Conservation (phyloP, 1,140 invertebrate genomes). For the Eurosta solidaginis region DNA sequence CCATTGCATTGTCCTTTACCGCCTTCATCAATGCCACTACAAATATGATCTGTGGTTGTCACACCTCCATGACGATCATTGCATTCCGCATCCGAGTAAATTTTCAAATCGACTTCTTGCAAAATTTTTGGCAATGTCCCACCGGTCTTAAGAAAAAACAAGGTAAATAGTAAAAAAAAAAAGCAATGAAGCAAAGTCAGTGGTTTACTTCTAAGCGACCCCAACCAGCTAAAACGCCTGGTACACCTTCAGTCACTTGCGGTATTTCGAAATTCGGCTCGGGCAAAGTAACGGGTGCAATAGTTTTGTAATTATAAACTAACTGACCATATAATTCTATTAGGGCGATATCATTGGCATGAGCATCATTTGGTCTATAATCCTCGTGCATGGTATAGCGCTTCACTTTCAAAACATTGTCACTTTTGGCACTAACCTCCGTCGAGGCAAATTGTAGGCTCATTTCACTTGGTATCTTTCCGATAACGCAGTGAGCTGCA, state of each 20-base stretch:
- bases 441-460: constrained; percentile 48
- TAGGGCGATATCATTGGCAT: constrained; percentile 53
- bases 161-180: not conserved
- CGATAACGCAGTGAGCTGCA: constrained; percentile 65
- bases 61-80: constrained; percentile 38
- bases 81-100: constrained; percentile 58
- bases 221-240: constrained; percentile 52
- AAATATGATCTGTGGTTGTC: constrained; percentile 54
- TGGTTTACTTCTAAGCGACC: constrained; percentile 48
- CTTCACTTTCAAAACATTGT: constrained; percentile 47
- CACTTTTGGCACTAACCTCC: constrained; percentile 38
- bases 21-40: constrained; percentile 58
- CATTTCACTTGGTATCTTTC: constrained; percentile 37
- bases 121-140: constrained; percentile 48
- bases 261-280: constrained; percentile 39
- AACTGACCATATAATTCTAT: constrained; percentile 44
- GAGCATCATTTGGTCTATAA: constrained; percentile 44
- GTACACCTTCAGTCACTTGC: constrained; percentile 40
- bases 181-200: not conserved
- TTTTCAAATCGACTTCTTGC: constrained; percentile 55
- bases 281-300: constrained; percentile 46
- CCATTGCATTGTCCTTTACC: constrained; percentile 62
- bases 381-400: constrained; percentile 51
- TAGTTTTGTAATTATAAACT: constrained; percentile 41
- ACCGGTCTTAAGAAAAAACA: constrained; percentile 45